Evolutionary conservation across 37 sponge, comb jelly and placozoan species (phyloP).

Genomic region (Cladorhizidae sp.): DNA sequence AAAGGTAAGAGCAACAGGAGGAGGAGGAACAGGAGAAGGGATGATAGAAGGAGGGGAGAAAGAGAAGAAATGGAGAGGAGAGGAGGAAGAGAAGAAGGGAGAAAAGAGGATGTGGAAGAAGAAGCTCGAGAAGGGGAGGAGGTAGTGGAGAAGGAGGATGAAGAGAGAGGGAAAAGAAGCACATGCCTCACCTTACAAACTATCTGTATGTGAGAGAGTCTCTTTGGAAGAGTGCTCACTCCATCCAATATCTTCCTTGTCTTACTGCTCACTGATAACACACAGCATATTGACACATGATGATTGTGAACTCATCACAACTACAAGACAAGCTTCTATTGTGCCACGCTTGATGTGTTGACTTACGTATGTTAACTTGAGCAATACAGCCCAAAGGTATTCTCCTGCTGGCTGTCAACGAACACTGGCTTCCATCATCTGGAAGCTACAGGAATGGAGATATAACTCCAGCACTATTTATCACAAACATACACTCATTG

Average conservation of each 20-base stretch:
- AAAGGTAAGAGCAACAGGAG: no score
- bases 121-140: neutral
- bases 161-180: neutral
- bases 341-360: no score
- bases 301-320: no score
- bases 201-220: conserved; percentile 43
- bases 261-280: conserved; percentile 14
- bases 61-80: neutral
- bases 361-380: conserved; percentile 24
- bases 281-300: neutral
- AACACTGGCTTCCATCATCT: neutral
- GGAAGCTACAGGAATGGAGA: neutral
- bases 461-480: neutral
- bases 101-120: no score
- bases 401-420: conserved; percentile 9
- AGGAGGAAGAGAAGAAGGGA: neutral
- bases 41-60: neutral
- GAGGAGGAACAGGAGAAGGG: neutral
- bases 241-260: conserved; percentile 42
- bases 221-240: conserved; percentile 40
- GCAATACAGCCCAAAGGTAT: conserved; percentile 36
- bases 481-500: neutral
- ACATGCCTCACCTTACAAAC: conserved; percentile 46
- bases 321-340: neutral
- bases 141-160: neutral